Percentiles rank a stretch among this genome's conserved stretches.
These are phyloP conservation scores for Cebus imitator DNA, from an alignment of 2,113 vertebrate species.

Conservation along the genomic window DNA sequence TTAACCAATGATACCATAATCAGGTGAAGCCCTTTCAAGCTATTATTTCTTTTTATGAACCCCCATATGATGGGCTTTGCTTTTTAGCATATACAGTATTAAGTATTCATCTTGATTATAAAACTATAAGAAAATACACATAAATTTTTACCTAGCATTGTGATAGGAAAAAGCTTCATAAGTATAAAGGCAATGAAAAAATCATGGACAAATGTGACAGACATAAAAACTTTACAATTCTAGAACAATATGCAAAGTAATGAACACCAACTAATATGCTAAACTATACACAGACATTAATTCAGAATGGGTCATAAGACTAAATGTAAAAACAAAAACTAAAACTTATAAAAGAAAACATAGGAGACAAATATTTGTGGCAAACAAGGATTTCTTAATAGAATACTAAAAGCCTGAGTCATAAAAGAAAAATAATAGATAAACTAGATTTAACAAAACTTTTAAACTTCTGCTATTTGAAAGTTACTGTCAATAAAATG, in stretches of 20 bases:
- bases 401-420: not conserved
- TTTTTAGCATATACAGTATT: not conserved
- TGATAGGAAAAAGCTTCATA: not conserved
- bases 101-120: not conserved
- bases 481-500: conserved; percentile 28
- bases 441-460: not conserved
- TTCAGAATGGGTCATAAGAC: not conserved
- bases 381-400: not conserved
- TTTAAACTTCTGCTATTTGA: not conserved
- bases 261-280: not conserved
- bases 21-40: not conserved
- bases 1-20: not conserved
- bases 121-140: conserved; percentile 20
- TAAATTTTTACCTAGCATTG: not conserved
- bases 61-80: not conserved
- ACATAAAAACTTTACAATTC: not conserved
- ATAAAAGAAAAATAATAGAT: conserved; percentile 1
- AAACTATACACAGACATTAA: not conserved
- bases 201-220: not conserved
- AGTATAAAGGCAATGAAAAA: not conserved
- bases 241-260: not conserved
- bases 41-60: not conserved
- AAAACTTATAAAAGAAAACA: not conserved
- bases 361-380: not conserved
- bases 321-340: conserved; percentile 42